Evolutionary conservation across 1,140 invertebrate species (phyloP).

Genomic region (Caenorhabditis elegans): WBcel235 BX284606.5:6893001-6893500

Average conservation of each 20-base stretch:
- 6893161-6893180: background rate
- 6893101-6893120: conserved; percentile 11
- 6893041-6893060: conserved; percentile 26
- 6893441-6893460: too few species aligned
- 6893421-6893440: background rate
- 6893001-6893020: background rate
- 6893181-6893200: conserved; percentile 15
- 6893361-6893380: background rate
- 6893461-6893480: too few species aligned
- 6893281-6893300: conserved; percentile 38
- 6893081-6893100: background rate
- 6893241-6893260: background rate
- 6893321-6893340: conserved; percentile 33
- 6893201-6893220: conserved; percentile 19
- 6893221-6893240: conserved; percentile 7
- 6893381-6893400: conserved; percentile 7
- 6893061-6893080: conserved; percentile 28
- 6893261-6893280: conserved; percentile 16
- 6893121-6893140: conserved; percentile 29
- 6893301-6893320: conserved; percentile 18
- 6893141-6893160: conserved; percentile 2
- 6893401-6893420: conserved; percentile 27
- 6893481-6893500: too few species aligned
- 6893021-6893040: conserved; percentile 19
- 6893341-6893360: background rate